Base-by-base conservation (phyloP, 2,797 vertebrate species). In the Peromyscus attwateri region DNA sequence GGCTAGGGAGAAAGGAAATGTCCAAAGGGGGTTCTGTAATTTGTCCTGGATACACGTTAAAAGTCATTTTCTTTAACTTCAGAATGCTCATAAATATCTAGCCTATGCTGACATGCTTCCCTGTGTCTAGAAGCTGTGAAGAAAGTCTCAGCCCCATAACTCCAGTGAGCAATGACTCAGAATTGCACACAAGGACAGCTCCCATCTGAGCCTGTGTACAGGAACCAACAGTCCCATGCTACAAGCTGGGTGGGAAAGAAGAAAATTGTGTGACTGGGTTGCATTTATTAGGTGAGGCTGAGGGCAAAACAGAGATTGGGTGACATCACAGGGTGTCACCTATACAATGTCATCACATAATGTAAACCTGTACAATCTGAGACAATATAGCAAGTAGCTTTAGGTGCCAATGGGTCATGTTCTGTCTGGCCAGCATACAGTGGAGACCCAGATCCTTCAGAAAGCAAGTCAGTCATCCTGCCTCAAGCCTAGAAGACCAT, bases 21-120 rank as follows among this genome's bases (percentile, higher is more conserved):
- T 46, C 52, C 81, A 70, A 55, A 55, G 46, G 11, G 21, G 6
- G 55, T 37, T 17, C 31, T 37, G 76, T 29, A 40, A 70, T 68
- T 68, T 80, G 66, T 5, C 31, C 73, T 66, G 2, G 1, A 1
- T 10, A 0, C 1, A 1, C 7, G 27, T 14, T 23, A 17, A 34
- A 73, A 70, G 25, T 34, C 52, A 57, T 79, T 25, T 46, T 31
- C 85, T 68, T 37, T 43, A 9, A 12, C 57, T 89, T 81, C 4
- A 6, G 40, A 91, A n/a, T 91, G 0, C 0, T 27, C 46, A 6
- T 66, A n/a, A 91, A 92, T 60, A 66, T 46, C 46, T 62, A 80
- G 62, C 55, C 71, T 70, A 57, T 34, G 29, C 43, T 12, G 2
- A 76, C 29, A 75, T 31, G 66, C 2, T 37, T 31, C 17, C 2